These are phyloP conservation scores for Perognathus longimembris DNA, from an alignment of 2,113 vertebrate genomes.

Conservation along the genomic window DNA sequence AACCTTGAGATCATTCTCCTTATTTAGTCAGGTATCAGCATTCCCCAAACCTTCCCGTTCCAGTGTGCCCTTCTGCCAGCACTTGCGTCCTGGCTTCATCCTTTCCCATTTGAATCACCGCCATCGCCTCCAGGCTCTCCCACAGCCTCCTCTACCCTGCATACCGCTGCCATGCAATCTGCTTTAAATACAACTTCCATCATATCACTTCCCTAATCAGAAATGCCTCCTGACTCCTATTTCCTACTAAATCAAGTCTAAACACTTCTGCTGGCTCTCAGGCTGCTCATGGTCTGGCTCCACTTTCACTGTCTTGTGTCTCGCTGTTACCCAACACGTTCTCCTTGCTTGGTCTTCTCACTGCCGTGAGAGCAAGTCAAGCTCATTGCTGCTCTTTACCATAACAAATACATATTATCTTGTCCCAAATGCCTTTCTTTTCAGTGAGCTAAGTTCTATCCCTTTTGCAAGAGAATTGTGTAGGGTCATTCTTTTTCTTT, in stretches of 20 bases:
- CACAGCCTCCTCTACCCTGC: neutral
- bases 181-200: constrained; percentile 58
- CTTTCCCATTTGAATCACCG: constrained; percentile 5
- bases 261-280: constrained; percentile 61
- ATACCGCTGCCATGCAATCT: constrained; percentile 35
- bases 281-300: constrained; percentile 23
- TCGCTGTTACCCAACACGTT: constrained; percentile 52
- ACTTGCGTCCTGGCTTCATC: neutral
- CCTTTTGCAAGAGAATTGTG: neutral
- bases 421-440: constrained; percentile 18
- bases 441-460: neutral
- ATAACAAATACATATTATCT: constrained; percentile 25
- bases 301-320: constrained; percentile 15
- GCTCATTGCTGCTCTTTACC: constrained; percentile 26
- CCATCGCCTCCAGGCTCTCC: constrained; percentile 53
- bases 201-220: constrained; percentile 62
- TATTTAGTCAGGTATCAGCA: constrained; percentile 38
- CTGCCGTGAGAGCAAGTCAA: constrained; percentile 38
- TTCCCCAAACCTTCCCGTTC: constrained; percentile 25
- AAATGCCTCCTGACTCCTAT: constrained; percentile 54
- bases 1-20: constrained; percentile 37
- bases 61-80: neutral
- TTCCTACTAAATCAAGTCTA: constrained; percentile 73
- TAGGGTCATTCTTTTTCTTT: no score
- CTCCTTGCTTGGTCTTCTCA: constrained; percentile 48